Evolutionary conservation across 2,113 vertebrate genomes (phyloP).

Genomic region (Hipposideros armiger): DNA sequence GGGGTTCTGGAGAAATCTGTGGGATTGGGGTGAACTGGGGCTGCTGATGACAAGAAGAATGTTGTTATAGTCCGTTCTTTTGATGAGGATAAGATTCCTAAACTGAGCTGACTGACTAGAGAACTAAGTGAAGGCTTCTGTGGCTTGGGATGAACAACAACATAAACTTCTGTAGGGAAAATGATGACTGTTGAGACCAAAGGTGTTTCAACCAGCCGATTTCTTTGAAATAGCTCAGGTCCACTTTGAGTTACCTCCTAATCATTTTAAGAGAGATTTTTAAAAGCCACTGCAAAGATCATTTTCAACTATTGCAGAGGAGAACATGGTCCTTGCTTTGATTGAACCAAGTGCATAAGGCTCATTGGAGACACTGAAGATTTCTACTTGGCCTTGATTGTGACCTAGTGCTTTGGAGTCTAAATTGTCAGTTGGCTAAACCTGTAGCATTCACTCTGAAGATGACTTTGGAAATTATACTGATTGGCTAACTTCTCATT

Average conservation of each 20-base stretch:
- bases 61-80: background rate
- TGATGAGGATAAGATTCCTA: background rate
- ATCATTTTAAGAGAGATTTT: conserved; percentile 8
- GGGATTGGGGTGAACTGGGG: background rate
- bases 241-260: background rate
- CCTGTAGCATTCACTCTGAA: background rate
- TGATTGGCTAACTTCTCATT: background rate
- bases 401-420: background rate
- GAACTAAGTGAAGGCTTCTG: background rate
- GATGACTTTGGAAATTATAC: background rate
- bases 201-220: background rate
- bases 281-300: background rate
- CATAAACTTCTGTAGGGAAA: background rate
- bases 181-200: background rate
- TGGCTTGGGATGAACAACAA: background rate
- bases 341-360: background rate
- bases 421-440: background rate
- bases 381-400: background rate
- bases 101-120: background rate
- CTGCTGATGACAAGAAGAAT: background rate
- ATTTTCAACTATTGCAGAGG: background rate
- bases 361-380: background rate
- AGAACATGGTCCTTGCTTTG: background rate
- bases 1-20: background rate
- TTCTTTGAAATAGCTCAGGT: background rate